Conservation (phyloP, 2,113 vertebrate genomes). For the Gallinago undulata region DNA sequence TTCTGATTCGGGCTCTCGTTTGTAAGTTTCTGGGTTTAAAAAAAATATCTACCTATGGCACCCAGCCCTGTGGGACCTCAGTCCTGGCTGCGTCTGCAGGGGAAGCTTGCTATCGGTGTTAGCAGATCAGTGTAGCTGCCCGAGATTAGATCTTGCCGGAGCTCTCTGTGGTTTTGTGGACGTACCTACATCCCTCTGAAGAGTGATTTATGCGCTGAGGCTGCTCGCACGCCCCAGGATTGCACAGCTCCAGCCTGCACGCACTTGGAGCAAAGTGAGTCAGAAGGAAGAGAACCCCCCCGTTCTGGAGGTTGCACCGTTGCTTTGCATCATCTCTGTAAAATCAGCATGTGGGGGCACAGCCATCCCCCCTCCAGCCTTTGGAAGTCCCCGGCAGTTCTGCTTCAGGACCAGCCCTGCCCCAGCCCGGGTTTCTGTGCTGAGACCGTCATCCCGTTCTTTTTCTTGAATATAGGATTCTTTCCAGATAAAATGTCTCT, state of each 20-base stretch:
- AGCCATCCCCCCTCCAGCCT: background rate
- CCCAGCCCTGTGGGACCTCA: background rate
- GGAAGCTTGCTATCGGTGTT: background rate
- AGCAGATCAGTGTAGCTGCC: background rate
- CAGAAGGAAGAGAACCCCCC: background rate
- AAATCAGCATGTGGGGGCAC: background rate
- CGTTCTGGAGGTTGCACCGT: rapidly evolving
- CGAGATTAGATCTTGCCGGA: background rate
- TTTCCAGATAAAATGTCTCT: background rate
- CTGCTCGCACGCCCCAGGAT: background rate
- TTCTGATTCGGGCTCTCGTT: background rate
- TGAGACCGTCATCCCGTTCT: background rate
- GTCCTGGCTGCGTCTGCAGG: background rate
- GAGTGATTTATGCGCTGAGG: background rate
- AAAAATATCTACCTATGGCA: background rate
- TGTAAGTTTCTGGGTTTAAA: background rate
- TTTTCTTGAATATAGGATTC: background rate
- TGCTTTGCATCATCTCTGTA: background rate
- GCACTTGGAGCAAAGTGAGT: background rate
- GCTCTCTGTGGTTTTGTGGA: background rate
- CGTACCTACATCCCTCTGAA: background rate
- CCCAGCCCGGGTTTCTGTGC: background rate
- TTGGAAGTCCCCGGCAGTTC: background rate
- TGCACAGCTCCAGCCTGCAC: background rate
- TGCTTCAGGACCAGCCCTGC: background rate